Base-by-base conservation (phyloP, 2,888 invertebrate genomes). In the Geotrupes spiniger region DNA sequence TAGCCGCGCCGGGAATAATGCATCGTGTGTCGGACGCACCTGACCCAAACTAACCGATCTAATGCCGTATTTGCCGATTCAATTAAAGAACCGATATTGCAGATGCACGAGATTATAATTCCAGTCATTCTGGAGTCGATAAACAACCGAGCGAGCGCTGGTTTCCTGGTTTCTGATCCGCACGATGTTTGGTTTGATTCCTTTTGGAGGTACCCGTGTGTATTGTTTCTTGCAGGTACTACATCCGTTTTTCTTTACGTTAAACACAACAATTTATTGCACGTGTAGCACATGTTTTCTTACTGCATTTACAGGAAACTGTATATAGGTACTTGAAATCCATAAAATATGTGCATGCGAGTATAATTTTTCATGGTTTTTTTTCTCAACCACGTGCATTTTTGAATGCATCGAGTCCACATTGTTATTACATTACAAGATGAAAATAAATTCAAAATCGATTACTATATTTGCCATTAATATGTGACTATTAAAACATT, bases 51-150 rank as follows among this genome's bases (percentile, higher is more conserved):
- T 52, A 53, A 49, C 52, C 48, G 43, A 46, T 46, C 43, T 48
- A 53, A 53, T 54, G 53, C 49, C 47, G 57, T 58, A 60, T 62
- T 63, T 61, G 64, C 62, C 61, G 62, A 63, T 64, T 65, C 65
- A 66, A 66, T 66, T 65, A 65, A 65, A 63, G 59, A 60, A 61
- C 63, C 64, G 63, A 64, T 65, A 62, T 58, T 54, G 60, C 57
- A 54, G 62, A 61, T 64, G 62, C 65, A 65, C 64, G 64, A 64
- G 62, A 54, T 59, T 62, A 63, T 64, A 64, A 66, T 63, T 63
- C 59, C 55, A 58, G 51, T 55, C 54, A 56, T 59, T 62, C 58
- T 55, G 52, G 60, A 64, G 57, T 59, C 59, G 56, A 66, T 65
- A 65, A 66, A 66, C 61, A 63, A 64, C 58, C 49, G 49, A 51